Conservation (phyloP, 2,113 vertebrate genomes). For the Oryzias celebensis region DNA sequence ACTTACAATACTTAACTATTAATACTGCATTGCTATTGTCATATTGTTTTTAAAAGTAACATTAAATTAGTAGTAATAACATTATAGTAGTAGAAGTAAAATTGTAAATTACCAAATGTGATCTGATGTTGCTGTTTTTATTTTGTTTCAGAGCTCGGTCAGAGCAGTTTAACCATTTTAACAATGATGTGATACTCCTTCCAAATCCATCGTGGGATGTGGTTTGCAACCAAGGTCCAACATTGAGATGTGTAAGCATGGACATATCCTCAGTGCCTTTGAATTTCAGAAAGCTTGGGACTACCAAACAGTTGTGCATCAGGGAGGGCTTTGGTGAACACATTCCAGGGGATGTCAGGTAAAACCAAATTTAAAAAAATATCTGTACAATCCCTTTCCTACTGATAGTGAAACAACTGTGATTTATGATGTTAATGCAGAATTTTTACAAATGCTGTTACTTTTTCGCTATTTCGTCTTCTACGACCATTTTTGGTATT, state of each 20-base stretch:
- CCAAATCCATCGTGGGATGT: conserved; percentile 1
- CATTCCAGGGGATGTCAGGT: not conserved
- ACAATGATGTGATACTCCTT: not conserved
- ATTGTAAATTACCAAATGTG: too few relatives aligned
- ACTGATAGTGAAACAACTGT: too few relatives aligned
- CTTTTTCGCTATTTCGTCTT: too few relatives aligned
- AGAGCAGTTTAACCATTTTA: conserved; percentile 1
- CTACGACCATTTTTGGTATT: too few relatives aligned
- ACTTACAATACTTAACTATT: too few relatives aligned
- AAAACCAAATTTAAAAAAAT: not conserved
- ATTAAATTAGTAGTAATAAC: too few relatives aligned
- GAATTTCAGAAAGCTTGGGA: not conserved
- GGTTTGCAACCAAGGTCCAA: not conserved
- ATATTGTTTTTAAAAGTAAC: too few relatives aligned
- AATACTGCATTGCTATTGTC: too few relatives aligned
- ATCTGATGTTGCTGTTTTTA: not conserved
- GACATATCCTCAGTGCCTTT: conserved; percentile 1
- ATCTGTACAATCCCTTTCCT: too few relatives aligned
- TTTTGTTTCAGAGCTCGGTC: not conserved
- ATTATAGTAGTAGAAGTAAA: too few relatives aligned
- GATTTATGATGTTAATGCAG: too few relatives aligned
- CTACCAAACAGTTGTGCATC: not conserved
- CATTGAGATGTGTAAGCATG: not conserved
- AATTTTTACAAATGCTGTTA: too few relatives aligned
- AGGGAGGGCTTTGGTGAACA: not conserved